Base-by-base conservation (phyloP, 2,888 invertebrate genomes). In the Drosophila histrio region DNA sequence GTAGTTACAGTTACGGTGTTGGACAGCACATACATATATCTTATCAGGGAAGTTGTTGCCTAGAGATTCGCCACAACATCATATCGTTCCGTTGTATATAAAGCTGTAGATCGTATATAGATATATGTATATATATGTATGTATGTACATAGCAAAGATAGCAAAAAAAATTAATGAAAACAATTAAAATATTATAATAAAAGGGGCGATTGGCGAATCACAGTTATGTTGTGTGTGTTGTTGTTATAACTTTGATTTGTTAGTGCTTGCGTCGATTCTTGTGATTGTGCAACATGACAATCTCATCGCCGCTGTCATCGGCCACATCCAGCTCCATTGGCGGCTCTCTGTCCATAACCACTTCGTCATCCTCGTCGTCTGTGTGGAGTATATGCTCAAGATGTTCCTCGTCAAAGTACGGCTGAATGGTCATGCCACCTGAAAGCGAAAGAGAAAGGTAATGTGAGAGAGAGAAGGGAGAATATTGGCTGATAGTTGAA, bases 351-450 rank as follows among this genome's bases (percentile, higher is more conserved):
- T 44, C 53, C 34, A 41, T 34, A 5, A 52, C 59, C 19, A 59
- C 59, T 6, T 59, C 58, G 1, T 94, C 94, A 0, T 93, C 87
- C 43, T 79, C 78, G 5, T 86, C 88, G 2, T 88, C 86, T 0
- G 93, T 93, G 26, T 94, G 92, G 0, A 94, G 93, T 0, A 93
- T 93, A 0, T 93, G 93, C 15, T 94, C 91, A 3, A 95, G 94
- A 39, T 95, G 95, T 4, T 89, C 90, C 24, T 95, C 95, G 73
- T 96, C 96, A 78, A 93, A 96, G 89, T 96, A 96, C 0, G 96
- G 95, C 82, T 90, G 87, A 19, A 90, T 85, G 58, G 79, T 79
- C 84, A 91, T 89, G 50, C 90, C 89, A 56, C 89, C 91, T 91
- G 60, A 6, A 17, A 28, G 3, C 13, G 8, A 22, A 11, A 39